These are phyloP conservation scores for Zaprionus kolodkinae DNA, from an alignment of 1,140 invertebrate species.

Conservation along the genomic window DNA sequence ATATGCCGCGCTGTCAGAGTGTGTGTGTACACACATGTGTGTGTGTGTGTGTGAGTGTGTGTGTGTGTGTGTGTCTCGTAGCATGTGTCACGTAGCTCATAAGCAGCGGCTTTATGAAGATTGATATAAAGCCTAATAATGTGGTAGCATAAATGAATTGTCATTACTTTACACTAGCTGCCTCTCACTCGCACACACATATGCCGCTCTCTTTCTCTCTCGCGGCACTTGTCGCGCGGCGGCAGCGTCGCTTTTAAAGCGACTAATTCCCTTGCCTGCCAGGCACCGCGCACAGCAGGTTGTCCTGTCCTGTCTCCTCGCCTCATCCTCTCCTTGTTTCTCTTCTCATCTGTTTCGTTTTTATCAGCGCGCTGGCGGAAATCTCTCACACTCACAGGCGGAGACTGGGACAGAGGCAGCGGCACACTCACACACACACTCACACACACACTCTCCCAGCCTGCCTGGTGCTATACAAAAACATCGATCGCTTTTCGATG, in stretches of 20 bases:
- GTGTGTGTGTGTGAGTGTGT: constrained; percentile 3
- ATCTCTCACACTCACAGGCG: constrained; percentile 63
- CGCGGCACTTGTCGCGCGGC: constrained; percentile 44
- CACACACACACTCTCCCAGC: neutral
- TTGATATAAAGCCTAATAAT: constrained; percentile 74
- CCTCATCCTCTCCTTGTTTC: constrained; percentile 3
- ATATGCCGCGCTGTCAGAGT: constrained; percentile 19
- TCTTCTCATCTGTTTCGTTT: constrained; percentile 31
- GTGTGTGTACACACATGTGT: neutral
- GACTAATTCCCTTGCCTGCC: constrained; percentile 49
- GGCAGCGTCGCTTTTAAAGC: constrained; percentile 45
- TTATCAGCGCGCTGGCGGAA: constrained; percentile 62
- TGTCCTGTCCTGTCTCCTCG: neutral
- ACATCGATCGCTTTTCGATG: constrained; percentile 81
- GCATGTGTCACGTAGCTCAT: constrained; percentile 69
- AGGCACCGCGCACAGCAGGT: constrained; percentile 22
- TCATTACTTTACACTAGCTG: constrained; percentile 58
- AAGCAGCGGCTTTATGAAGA: constrained; percentile 68
- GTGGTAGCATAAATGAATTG: constrained; percentile 79
- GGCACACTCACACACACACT: neutral
- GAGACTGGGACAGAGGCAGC: constrained; percentile 1
- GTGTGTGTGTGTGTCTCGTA: constrained; percentile 13
- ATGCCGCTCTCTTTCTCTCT: neutral
- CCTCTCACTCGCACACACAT: constrained; percentile 5
- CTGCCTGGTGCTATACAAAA: constrained; percentile 69